These are phyloP conservation scores for Vipera latastei DNA, from an alignment of 2,797 vertebrate species.

Conservation along the genomic window DNA sequence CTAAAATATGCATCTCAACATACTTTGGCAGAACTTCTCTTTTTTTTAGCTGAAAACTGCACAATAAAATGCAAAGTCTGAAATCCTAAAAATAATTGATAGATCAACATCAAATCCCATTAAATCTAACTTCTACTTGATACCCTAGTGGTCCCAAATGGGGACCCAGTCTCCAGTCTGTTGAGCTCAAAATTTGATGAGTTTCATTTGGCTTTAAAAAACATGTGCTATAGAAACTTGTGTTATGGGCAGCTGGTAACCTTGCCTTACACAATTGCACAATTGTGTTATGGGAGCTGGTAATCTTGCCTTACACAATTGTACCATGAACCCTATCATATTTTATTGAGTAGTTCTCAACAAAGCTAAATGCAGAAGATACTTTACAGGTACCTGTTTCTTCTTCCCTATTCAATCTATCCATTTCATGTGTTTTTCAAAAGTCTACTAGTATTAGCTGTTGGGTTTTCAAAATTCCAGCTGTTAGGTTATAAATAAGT, in stretches of 20 bases:
- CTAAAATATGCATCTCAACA: background rate
- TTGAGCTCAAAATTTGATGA: background rate
- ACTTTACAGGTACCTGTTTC: background rate
- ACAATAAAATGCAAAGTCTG: background rate
- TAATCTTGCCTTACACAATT: background rate
- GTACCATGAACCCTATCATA: background rate
- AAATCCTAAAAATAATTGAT: background rate
- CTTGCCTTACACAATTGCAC: background rate
- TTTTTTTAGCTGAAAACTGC: background rate
- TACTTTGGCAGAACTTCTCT: background rate
- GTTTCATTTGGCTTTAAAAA: background rate
- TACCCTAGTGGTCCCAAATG: background rate
- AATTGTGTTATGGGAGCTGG: background rate
- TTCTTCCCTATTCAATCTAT: background rate
- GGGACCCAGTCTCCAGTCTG: background rate
- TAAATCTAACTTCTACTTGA: background rate
- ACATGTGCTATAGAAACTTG: background rate
- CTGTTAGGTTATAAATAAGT: background rate
- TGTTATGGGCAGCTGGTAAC: background rate
- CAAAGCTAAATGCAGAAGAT: background rate
- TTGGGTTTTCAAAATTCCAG: slow-evolving; percentile 15
- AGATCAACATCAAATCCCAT: background rate
- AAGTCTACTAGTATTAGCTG: background rate
- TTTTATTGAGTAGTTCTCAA: background rate
- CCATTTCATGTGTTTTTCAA: background rate